Conservation (phyloP, 2,888 invertebrate genomes). For the Drosophila pseudotalamancana region DNA sequence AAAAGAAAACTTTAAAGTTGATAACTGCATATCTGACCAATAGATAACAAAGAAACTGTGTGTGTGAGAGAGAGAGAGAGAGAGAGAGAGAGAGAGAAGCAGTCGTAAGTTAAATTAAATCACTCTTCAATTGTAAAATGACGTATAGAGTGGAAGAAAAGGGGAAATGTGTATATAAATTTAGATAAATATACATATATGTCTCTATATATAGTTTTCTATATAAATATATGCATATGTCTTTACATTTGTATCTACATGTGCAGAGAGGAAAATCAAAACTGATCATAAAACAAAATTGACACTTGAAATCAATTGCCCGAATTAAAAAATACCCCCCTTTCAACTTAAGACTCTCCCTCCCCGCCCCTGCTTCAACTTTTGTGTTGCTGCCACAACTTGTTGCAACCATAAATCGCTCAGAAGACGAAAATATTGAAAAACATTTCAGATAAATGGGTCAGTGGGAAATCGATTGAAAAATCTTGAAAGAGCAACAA, state of each 20-base stretch:
- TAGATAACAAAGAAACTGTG: too few relatives aligned
- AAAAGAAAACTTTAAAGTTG: too few relatives aligned
- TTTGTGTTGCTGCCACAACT: slow-evolving; percentile 2
- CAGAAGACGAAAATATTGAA: slow-evolving; percentile 5
- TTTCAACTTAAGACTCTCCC: too few relatives aligned
- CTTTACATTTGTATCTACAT: too few relatives aligned
- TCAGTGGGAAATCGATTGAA: slow-evolving; percentile 14
- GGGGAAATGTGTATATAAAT: too few relatives aligned
- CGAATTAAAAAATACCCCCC: slow-evolving; percentile 30
- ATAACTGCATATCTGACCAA: too few relatives aligned
- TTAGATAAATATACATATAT: too few relatives aligned
- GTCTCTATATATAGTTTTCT: too few relatives aligned
- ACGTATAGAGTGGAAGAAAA: background rate
- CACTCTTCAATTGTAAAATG: too few relatives aligned
- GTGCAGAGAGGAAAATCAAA: slow-evolving; percentile 6
- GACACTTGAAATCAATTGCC: slow-evolving; percentile 69
- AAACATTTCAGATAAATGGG: slow-evolving; percentile 12
- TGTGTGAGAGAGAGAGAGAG: background rate
- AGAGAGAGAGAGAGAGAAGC: background rate
- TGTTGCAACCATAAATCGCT: slow-evolving; percentile 29
- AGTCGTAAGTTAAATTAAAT: background rate
- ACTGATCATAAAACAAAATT: slow-evolving; percentile 31
- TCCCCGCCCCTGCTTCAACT: background rate
- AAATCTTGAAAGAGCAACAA: background rate
- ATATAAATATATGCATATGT: too few relatives aligned